Evolutionary conservation across 30 jellyfish, hydroid and myxozoan genomes (phyloP), one percentile per base, ranked within the genome.

Genomic region (Aurelia sp.): DNA sequence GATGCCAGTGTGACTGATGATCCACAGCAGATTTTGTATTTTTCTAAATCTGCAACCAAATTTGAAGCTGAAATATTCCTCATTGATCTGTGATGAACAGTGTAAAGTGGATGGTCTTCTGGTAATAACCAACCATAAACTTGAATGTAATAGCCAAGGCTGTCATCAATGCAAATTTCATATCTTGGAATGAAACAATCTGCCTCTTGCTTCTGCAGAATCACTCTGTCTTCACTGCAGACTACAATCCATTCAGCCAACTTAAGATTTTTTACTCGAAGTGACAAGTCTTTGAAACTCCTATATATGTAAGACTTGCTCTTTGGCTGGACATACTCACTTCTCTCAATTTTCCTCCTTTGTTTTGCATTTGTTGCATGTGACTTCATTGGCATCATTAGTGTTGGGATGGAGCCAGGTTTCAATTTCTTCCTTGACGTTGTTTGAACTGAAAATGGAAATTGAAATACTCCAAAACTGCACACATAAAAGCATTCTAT

Each of bases 51-150:
- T 22, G 70, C 50, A 9, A 79, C 27, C 66, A 79, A 59, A 62
- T 79, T 66, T 27, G 86, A 79, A 9, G 31, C 69, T 63, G 90
- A 30, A 44, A 79, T 66, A 62, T 79, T 67, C 19, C 41, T 47
- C 88, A 44, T 65, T 13, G 90, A 79, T 31, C 90, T 37, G 68
- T 62, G 62, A 41, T 62, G 40, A 33, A 22, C 69, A 22, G 50
- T 66, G 64, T 79, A 66, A 62, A 79, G 64, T 7, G 35, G 48
- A 47, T 79, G 90, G 69, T 79, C 78, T 62, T 79, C 87, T 30
- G 90, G 90, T 21, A 79, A 44, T 15, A 79, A 31, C 90, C 89
- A 79, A 66, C 82, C 85, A 23, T 62, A 79, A 27, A 79, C 90
- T 62, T 48, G 70, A 30, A 79, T 79, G 33, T 40, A 21, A 62